Percentiles rank a stretch among this genome's conserved stretches.
phyloP scores from a whole-genome alignment of 2,113 vertebrate genomes.

The Python bivittatus region DNA sequence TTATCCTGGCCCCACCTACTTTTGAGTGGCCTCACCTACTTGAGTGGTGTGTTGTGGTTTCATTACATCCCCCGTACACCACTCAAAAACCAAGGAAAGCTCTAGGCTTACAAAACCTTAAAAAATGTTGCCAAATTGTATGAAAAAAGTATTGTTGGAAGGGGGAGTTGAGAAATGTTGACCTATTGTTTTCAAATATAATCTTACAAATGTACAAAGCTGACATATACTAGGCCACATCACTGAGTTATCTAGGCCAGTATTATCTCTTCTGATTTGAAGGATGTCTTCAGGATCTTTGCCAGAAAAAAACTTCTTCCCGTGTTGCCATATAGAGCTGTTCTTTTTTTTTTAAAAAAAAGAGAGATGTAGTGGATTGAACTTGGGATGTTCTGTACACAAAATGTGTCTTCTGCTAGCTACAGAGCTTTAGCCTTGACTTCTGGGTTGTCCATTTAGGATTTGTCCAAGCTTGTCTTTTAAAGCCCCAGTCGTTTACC shows the following conservation, averaged over 20 bases:
- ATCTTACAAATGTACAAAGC: not conserved
- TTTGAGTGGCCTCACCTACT: not conserved
- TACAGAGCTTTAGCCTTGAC: not conserved
- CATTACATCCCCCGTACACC: not conserved
- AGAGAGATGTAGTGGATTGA: not conserved
- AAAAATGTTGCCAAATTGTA: not conserved
- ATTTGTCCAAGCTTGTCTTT: conserved; percentile 3
- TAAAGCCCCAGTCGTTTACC: conserved; percentile 3
- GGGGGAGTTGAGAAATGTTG: not conserved
- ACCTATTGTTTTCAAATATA: not conserved
- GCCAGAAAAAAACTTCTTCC: not conserved
- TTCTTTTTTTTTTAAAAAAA: no score
- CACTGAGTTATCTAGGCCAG: not conserved
- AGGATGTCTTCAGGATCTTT: not conserved
- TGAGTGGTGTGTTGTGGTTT: no score
- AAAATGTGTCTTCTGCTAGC: not conserved
- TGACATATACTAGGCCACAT: not conserved
- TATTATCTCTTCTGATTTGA: not conserved
- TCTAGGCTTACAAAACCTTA: not conserved
- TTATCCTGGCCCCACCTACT: not conserved
- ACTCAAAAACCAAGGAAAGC: not conserved
- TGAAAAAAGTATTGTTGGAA: not conserved
- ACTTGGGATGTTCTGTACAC: not conserved
- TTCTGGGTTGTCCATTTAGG: not conserved
- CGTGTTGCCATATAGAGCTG: not conserved